phyloP scores from a whole-genome alignment of 2,797 vertebrate species.

The Lateolabrax maculatus region DNA sequence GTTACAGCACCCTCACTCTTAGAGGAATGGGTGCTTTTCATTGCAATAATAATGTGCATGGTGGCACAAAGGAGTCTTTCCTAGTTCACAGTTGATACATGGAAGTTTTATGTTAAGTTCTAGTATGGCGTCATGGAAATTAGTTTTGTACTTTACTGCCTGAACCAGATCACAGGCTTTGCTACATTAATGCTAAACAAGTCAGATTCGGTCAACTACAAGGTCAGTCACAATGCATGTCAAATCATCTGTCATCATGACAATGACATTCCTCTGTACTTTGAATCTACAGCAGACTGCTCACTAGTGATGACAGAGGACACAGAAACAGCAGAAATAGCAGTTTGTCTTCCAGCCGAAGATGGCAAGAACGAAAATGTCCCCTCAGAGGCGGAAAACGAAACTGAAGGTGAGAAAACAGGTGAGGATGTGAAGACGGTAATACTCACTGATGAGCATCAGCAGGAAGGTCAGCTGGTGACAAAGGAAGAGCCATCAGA shows the following conservation, averaged over 20 bases:
- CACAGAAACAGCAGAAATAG: slow-evolving; percentile 29
- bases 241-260: not conserved
- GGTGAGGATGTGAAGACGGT: slow-evolving; percentile 44
- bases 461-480: slow-evolving; percentile 62
- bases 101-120: too few species aligned
- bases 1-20: too few species aligned
- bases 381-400: slow-evolving; percentile 76
- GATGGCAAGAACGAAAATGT: slow-evolving; percentile 82
- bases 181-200: slow-evolving; percentile 8
- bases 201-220: not conserved
- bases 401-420: slow-evolving; percentile 51
- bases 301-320: slow-evolving; percentile 55
- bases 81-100: too few species aligned
- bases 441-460: slow-evolving; percentile 61
- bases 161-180: not conserved
- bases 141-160: not conserved
- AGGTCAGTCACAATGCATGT: not conserved
- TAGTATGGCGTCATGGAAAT: too few species aligned
- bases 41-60: not conserved
- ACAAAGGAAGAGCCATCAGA: slow-evolving; percentile 54
- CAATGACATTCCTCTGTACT: not conserved
- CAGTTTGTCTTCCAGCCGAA: slow-evolving; percentile 20
- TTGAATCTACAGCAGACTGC: slow-evolving; percentile 60
- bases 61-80: too few species aligned
- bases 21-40: not conserved